These are phyloP conservation scores for Dermochelys coriacea DNA, from an alignment of 2,797 vertebrate species.

Conservation along the genomic window DNA sequence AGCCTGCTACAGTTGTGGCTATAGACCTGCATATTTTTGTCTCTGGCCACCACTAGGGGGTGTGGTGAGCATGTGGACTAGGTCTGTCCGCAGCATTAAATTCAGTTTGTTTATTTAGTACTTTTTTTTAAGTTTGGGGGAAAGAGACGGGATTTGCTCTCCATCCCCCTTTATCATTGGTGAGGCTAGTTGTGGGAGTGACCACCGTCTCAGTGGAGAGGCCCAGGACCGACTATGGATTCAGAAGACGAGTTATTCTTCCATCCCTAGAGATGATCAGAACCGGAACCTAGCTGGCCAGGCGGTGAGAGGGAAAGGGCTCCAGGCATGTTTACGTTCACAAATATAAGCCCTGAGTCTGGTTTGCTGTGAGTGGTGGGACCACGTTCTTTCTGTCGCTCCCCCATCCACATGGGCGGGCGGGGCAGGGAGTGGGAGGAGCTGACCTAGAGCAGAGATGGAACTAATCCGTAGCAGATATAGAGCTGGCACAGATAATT, in stretches of 20 bases:
- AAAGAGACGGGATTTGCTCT: too few relatives aligned
- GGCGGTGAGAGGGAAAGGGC: too few relatives aligned
- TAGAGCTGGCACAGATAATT: too few relatives aligned
- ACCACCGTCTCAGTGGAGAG: too few relatives aligned
- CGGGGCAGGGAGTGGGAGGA: not conserved
- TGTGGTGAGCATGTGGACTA: not conserved
- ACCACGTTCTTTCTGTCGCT: not conserved
- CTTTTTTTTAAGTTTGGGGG: too few relatives aligned
- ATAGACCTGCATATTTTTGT: too few relatives aligned
- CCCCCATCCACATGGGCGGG: not conserved
- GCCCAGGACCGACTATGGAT: not conserved
- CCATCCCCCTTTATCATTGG: too few relatives aligned
- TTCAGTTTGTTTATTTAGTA: accelerated
- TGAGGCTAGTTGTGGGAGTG: too few relatives aligned
- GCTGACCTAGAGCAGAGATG: not conserved
- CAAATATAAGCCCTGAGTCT: not conserved
- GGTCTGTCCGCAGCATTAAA: not conserved
- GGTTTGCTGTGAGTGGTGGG: not conserved
- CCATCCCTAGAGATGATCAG: not conserved
- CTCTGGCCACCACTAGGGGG: not conserved
- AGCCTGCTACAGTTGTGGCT: too few relatives aligned
- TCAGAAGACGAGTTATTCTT: not conserved
- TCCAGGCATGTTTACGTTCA: not conserved
- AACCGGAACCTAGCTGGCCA: too few relatives aligned
- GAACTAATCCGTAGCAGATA: not conserved